Evolutionary conservation across 2,113 vertebrate species (phyloP).

Genomic region (Platichthys flesus): DNA sequence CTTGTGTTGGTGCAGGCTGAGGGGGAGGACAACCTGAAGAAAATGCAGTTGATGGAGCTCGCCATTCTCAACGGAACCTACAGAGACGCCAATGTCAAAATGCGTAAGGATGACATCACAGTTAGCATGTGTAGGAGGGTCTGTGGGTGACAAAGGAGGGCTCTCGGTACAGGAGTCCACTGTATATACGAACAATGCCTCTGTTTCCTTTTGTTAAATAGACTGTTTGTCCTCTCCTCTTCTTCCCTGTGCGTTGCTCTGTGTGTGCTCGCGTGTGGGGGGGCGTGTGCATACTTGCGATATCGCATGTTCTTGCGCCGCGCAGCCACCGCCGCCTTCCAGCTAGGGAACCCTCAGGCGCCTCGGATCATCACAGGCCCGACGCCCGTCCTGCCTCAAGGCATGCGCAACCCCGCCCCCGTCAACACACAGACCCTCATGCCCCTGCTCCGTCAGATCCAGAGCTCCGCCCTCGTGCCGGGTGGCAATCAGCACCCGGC

Average conservation of each 20-base stretch:
- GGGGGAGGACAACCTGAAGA: slow-evolving; percentile 99
- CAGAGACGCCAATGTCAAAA: slow-evolving; percentile 99
- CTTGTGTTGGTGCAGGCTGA: slow-evolving; percentile 86
- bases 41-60: slow-evolving; percentile 99
- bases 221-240: slow-evolving; percentile 65
- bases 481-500: slow-evolving; percentile 94
- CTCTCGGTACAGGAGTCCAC: slow-evolving; percentile 69
- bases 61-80: slow-evolving; percentile 99
- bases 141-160: slow-evolving; percentile 62
- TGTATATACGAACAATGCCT: slow-evolving; percentile 71
- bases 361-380: slow-evolving; percentile 96
- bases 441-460: slow-evolving; percentile 99
- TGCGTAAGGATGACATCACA: slow-evolving; percentile 89
- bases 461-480: slow-evolving; percentile 92
- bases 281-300: slow-evolving; percentile 54
- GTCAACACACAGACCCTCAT: slow-evolving; percentile 92
- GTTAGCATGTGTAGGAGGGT: slow-evolving; percentile 56
- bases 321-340: slow-evolving; percentile 91
- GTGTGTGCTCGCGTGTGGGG: slow-evolving; percentile 40
- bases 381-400: slow-evolving; percentile 90
- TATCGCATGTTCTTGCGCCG: slow-evolving; percentile 45
- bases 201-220: slow-evolving; percentile 67
- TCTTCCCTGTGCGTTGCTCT: slow-evolving; percentile 62
- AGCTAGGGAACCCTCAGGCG: slow-evolving; percentile 93
- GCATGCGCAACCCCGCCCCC: slow-evolving; percentile 91